Percentiles rank a stretch among this genome's conserved stretches.
Conservation (phyloP, 2,888 invertebrate species). For the Sarcophaga variegata region DNA sequence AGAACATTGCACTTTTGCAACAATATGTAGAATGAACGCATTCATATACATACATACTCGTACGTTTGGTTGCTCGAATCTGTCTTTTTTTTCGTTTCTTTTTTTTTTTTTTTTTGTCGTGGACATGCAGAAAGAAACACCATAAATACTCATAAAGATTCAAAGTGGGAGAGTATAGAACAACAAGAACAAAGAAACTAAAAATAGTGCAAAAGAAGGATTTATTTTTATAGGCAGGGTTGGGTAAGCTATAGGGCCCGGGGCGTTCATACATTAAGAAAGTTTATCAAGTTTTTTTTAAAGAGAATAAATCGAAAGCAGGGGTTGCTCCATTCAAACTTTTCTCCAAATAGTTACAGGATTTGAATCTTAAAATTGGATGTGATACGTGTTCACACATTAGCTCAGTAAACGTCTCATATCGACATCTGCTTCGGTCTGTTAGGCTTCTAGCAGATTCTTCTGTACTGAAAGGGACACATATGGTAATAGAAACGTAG, state of each 20-base stretch:
- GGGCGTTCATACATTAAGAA: not conserved
- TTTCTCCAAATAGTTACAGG: too few relatives aligned
- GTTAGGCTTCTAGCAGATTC: too few relatives aligned
- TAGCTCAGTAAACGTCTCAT: too few relatives aligned
- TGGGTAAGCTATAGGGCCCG: not conserved
- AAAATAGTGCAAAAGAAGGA: not conserved
- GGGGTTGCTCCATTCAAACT: too few relatives aligned
- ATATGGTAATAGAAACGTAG: too few relatives aligned
- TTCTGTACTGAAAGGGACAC: too few relatives aligned
- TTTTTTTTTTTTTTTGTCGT: not conserved
- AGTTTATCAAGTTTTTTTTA: too few relatives aligned
- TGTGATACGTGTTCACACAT: too few relatives aligned
- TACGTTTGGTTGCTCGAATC: not conserved
- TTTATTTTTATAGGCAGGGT: not conserved
- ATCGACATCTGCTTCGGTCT: too few relatives aligned
- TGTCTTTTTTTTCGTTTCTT: too few relatives aligned
- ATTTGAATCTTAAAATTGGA: too few relatives aligned
- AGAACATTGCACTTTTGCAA: conserved; percentile 65
- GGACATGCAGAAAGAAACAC: conserved; percentile 42
- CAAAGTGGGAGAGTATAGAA: not conserved
- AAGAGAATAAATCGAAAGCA: too few relatives aligned
- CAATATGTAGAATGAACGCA: conserved; percentile 8
- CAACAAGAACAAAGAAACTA: not conserved
- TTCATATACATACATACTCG: not conserved
- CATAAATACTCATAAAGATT: conserved; percentile 14